These are phyloP conservation scores for Linepithema humile DNA, from an alignment of 1,140 invertebrate genomes.

Conservation along the genomic window DNA sequence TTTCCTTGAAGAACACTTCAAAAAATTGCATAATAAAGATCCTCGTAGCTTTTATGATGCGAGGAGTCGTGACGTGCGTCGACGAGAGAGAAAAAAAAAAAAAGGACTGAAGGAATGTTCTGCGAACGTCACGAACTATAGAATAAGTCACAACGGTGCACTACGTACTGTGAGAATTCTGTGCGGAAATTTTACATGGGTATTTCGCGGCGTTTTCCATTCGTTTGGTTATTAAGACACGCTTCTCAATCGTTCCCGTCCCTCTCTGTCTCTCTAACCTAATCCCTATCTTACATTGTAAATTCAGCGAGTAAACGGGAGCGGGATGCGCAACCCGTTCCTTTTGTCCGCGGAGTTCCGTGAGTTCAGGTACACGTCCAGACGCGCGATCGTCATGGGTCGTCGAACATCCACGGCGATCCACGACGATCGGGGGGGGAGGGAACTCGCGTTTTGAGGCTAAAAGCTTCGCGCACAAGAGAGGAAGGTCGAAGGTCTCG, in stretches of 20 bases:
- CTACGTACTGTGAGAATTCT: background rate
- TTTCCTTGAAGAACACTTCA: background rate
- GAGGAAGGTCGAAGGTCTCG: constrained; percentile 33
- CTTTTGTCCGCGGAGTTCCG: background rate
- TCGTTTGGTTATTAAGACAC: background rate
- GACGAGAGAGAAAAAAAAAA: constrained; percentile 1
- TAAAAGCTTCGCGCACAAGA: constrained; percentile 5
- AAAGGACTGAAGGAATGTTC: constrained; percentile 36
- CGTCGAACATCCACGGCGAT: background rate
- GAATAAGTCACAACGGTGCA: constrained; percentile 5
- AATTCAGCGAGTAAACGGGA: constrained; percentile 20
- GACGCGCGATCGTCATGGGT: background rate
- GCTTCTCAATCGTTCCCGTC: constrained; percentile 3
- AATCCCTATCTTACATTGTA: constrained; percentile 3
- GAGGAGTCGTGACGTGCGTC: background rate
- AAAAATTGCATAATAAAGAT: constrained; percentile 10
- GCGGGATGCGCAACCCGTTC: constrained; percentile 3
- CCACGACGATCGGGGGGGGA: background rate
- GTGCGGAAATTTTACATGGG: constrained; percentile 18
- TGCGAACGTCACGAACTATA: background rate
- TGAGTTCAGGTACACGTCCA: constrained; percentile 33
- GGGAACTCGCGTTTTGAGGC: constrained; percentile 7
- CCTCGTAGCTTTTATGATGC: background rate
- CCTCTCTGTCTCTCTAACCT: background rate
- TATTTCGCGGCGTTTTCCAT: constrained; percentile 5